Conservation (phyloP, 1,140 invertebrate species). For the Samia ricini region DNA sequence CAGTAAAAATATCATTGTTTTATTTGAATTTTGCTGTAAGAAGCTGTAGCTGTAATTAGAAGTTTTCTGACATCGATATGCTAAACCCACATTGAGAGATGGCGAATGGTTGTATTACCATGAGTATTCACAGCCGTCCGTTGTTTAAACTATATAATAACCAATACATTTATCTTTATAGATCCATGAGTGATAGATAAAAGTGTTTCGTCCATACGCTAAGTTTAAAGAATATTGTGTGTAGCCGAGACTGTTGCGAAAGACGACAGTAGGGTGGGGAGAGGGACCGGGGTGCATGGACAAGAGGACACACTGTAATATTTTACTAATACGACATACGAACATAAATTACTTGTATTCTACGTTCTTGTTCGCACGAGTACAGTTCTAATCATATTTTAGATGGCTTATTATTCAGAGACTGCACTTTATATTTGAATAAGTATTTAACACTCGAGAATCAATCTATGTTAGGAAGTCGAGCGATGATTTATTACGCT, state of each 20-base stretch:
- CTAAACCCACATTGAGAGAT: too few species aligned
- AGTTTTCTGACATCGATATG: too few species aligned
- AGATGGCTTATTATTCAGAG: conserved; percentile 5
- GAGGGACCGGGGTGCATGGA: conserved; percentile 19
- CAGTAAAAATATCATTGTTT: background rate
- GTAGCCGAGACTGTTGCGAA: conserved; percentile 59
- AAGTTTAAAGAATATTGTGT: background rate
- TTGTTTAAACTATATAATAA: conserved; percentile 21
- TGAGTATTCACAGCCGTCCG: conserved; percentile 37
- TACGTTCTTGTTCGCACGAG: conserved; percentile 26
- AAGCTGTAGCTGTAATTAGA: background rate
- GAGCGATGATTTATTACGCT: conserved; percentile 7
- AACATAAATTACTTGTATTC: conserved; percentile 54
- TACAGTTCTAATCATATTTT: background rate
- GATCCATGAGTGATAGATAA: too few species aligned
- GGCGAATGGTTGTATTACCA: background rate
- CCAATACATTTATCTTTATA: conserved; percentile 6
- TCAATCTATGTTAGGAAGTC: conserved; percentile 19
- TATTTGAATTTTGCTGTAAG: background rate
- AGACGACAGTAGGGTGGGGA: conserved; percentile 15
- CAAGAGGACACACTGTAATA: conserved; percentile 6
- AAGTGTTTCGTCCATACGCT: background rate
- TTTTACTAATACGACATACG: conserved; percentile 38
- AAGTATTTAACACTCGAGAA: conserved; percentile 10
- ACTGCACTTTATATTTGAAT: conserved; percentile 20